These are phyloP conservation scores for Helicoverpa zea DNA, from an alignment of 1,140 invertebrate species.

Conservation along the genomic window DNA sequence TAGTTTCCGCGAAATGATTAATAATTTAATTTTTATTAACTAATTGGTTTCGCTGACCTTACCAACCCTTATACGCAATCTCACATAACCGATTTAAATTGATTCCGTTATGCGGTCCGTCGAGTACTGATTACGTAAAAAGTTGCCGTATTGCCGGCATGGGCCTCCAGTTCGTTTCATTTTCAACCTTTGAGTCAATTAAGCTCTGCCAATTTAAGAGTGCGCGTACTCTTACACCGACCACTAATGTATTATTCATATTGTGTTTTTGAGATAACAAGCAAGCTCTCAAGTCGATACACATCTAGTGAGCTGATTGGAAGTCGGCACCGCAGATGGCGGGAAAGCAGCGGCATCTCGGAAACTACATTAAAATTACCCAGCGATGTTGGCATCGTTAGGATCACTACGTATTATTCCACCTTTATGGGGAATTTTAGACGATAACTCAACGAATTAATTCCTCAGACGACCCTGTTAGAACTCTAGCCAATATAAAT, in stretches of 20 bases:
- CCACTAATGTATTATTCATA: constrained; percentile 86
- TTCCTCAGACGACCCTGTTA: constrained; percentile 17
- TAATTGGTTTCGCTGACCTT: constrained; percentile 49
- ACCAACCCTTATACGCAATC: constrained; percentile 58
- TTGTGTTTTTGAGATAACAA: constrained; percentile 86
- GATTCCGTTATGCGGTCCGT: constrained; percentile 70
- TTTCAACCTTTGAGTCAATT: constrained; percentile 85
- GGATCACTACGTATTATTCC: constrained; percentile 21
- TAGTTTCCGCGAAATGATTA: constrained; percentile 33
- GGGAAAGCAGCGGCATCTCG: constrained; percentile 57
- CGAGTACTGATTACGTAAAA: constrained; percentile 73
- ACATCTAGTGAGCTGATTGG: constrained; percentile 83
- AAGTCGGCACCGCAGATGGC: constrained; percentile 66
- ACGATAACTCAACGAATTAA: constrained; percentile 32
- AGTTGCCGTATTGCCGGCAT: constrained; percentile 62
- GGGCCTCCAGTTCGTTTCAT: constrained; percentile 71
- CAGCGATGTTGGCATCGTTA: constrained; percentile 35
- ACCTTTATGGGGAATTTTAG: constrained; percentile 21
- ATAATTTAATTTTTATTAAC: constrained; percentile 48
- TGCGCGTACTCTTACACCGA: constrained; percentile 70
- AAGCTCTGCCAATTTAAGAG: constrained; percentile 84
- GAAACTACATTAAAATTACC: constrained; percentile 73
- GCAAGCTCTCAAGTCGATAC: constrained; percentile 82
- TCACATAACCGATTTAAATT: constrained; percentile 71
- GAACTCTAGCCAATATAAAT: constrained; percentile 7